These are phyloP conservation scores for Geococcyx californianus DNA, from an alignment of 2,113 vertebrate genomes.

Conservation along the genomic window DNA sequence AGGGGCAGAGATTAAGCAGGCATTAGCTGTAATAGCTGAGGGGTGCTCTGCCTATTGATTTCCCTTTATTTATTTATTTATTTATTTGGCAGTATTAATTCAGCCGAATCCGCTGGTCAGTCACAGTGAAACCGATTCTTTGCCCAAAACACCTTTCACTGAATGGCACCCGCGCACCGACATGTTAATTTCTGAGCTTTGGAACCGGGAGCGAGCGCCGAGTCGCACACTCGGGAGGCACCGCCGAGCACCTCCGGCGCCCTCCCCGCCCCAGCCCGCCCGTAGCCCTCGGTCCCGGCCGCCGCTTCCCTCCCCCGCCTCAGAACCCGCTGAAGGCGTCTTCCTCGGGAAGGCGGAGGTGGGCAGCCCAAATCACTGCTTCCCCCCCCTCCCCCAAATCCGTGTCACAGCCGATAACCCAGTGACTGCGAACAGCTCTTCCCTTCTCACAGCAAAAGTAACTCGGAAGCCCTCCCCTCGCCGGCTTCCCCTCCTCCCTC, in stretches of 20 bases:
- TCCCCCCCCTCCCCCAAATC: not conserved
- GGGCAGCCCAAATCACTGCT: not conserved
- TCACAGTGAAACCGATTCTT: constrained; percentile 68
- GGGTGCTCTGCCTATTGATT: constrained; percentile 23
- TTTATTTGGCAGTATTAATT: constrained; percentile 26
- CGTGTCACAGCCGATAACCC: constrained; percentile 16
- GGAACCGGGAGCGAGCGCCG: not conserved
- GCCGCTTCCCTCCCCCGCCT: not conserved
- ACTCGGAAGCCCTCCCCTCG: constrained; percentile 53
- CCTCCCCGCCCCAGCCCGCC: not conserved
- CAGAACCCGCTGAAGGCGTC: not conserved
- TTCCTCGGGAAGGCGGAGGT: not conserved
- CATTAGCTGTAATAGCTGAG: not conserved
- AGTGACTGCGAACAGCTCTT: constrained; percentile 1
- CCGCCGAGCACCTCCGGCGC: not conserved
- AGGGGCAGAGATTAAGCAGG: constrained; percentile 5
- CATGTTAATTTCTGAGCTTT: constrained; percentile 46
- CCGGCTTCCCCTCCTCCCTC: constrained; percentile 46
- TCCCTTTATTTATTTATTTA: not conserved
- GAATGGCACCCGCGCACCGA: constrained; percentile 55
- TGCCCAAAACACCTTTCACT: constrained; percentile 59
- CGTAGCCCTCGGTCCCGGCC: not conserved
- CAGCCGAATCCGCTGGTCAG: constrained; percentile 46
- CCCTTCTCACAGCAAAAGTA: constrained; percentile 2
- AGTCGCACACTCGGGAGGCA: not conserved